Percentiles rank a stretch among this genome's conserved stretches.
phyloP scores from a whole-genome alignment of 2,797 vertebrate species.

The Pseudochirops corinnae region DNA sequence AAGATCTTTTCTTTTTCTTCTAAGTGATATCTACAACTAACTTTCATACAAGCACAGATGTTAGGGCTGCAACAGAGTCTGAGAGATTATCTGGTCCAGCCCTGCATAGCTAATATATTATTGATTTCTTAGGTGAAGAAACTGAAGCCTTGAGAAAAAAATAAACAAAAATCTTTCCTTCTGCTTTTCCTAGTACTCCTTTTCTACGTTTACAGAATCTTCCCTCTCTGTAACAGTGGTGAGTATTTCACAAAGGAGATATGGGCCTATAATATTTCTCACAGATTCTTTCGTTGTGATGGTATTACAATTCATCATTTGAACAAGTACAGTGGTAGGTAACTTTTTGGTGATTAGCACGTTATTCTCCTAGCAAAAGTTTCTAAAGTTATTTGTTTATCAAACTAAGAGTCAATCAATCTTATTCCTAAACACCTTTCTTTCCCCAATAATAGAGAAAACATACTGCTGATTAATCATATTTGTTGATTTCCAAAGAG shows the following conservation, averaged over 20 bases:
- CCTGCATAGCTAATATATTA: slow-evolving; percentile 7
- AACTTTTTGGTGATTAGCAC: slow-evolving; percentile 14
- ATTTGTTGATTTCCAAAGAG: background rate
- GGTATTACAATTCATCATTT: background rate
- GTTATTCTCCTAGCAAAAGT: background rate
- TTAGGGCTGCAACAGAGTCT: background rate
- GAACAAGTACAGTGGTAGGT: background rate
- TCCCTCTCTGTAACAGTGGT: background rate
- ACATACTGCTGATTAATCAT: background rate
- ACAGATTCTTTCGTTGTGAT: background rate
- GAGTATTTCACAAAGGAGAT: slow-evolving; percentile 5
- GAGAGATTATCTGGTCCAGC: background rate
- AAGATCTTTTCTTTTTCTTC: background rate
- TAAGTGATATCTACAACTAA: background rate
- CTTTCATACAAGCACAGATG: background rate
- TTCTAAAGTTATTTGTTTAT: background rate
- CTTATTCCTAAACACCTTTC: slow-evolving; percentile 7
- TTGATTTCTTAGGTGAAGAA: slow-evolving; percentile 31
- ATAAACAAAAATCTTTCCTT: background rate
- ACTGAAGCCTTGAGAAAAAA: background rate
- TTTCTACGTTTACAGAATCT: background rate
- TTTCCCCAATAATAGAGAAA: slow-evolving; percentile 25
- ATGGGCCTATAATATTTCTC: background rate
- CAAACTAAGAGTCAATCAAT: slow-evolving; percentile 25
- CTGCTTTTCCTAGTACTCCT: background rate